Conservation (phyloP, 2,888 invertebrate species). For the Malacosoma neustria region DNA sequence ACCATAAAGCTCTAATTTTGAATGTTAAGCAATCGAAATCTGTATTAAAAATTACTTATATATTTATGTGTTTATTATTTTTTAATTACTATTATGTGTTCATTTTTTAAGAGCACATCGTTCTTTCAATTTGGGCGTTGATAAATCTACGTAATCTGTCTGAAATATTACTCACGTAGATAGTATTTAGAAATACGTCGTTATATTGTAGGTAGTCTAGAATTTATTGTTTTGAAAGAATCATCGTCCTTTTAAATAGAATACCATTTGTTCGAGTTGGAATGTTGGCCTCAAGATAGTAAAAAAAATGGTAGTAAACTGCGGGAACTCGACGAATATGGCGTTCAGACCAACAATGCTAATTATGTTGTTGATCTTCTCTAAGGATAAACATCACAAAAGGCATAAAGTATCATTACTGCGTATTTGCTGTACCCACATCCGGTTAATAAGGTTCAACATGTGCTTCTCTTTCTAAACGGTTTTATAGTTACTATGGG, state of each 20-base stretch:
- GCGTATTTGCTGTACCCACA: slow-evolving; percentile 5
- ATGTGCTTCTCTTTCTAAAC: neutral
- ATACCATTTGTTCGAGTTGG: slow-evolving; percentile 22
- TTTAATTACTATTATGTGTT: no score
- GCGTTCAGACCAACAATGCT: slow-evolving; percentile 24
- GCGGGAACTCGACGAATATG: slow-evolving; percentile 22
- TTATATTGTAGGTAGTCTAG: slow-evolving; percentile 4
- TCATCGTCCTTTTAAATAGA: slow-evolving; percentile 13
- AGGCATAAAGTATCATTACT: slow-evolving; percentile 9
- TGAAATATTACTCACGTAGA: slow-evolving; percentile 1
- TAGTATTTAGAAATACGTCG: neutral
- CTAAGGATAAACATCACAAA: slow-evolving; percentile 17
- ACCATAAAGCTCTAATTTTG: neutral
- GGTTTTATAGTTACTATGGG: neutral
- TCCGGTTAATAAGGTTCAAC: neutral
- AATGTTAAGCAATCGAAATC: neutral
- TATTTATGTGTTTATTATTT: no score
- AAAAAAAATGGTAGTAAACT: slow-evolving; percentile 22
- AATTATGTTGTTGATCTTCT: slow-evolving; percentile 23
- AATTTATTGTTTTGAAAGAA: slow-evolving; percentile 18
- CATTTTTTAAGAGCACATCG: no score
- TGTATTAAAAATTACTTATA: neutral
- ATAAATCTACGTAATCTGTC: neutral
- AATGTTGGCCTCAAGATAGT: slow-evolving; percentile 23
- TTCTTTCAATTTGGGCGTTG: neutral